phyloP scores from a whole-genome alignment of 2,797 vertebrate genomes.

The Argyrosomus regius region DNA sequence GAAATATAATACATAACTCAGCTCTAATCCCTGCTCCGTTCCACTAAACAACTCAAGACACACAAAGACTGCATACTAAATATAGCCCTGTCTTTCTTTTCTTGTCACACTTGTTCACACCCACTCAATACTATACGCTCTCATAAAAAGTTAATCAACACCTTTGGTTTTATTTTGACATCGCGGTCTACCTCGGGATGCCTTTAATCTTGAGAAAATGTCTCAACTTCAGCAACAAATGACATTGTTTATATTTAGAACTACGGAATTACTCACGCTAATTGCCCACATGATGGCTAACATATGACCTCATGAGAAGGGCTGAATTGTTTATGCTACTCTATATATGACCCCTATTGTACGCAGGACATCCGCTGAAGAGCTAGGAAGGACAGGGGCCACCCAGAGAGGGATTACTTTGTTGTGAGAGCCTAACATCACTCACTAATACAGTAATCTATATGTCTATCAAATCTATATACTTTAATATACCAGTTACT shows the following conservation, averaged over 20 bases:
- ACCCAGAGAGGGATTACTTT: slow-evolving; percentile 47
- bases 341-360: slow-evolving; percentile 52
- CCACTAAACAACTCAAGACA: slow-evolving; percentile 32
- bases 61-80: slow-evolving; percentile 43
- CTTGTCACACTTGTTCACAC: slow-evolving; percentile 18
- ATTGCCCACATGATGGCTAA: slow-evolving; percentile 56
- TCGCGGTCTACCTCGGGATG: background rate
- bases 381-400: slow-evolving; percentile 41
- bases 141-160: slow-evolving; percentile 43
- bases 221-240: slow-evolving; percentile 19
- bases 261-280: slow-evolving; percentile 38
- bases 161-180: slow-evolving; percentile 11
- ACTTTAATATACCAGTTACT: background rate
- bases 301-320: slow-evolving; percentile 47
- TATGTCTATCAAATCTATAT: background rate
- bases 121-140: slow-evolving; percentile 6
- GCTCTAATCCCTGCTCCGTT: slow-evolving; percentile 51
- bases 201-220: slow-evolving; percentile 41
- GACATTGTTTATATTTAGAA: slow-evolving; percentile 43
- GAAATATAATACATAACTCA: slow-evolving; percentile 62
- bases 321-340: slow-evolving; percentile 68
- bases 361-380: slow-evolving; percentile 57
- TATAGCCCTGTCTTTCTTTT: slow-evolving; percentile 12
- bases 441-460: slow-evolving; percentile 4
- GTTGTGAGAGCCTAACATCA: slow-evolving; percentile 8